These are phyloP conservation scores for Nibea albiflora DNA, from an alignment of 2,113 vertebrate species.

Conservation along the genomic window DNA sequence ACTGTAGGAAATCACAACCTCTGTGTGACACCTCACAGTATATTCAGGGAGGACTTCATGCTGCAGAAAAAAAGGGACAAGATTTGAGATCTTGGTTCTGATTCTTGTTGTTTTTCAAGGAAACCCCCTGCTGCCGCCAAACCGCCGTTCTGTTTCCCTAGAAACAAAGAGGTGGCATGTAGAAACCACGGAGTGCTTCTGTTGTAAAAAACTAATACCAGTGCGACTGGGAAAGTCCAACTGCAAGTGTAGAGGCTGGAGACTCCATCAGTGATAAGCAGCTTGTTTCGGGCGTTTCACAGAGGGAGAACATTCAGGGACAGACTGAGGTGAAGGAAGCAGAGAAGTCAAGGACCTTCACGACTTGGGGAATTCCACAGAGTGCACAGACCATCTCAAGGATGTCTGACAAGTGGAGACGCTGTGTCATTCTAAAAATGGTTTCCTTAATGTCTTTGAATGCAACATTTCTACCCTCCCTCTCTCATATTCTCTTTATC, in stretches of 20 bases:
- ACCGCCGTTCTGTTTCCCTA: conserved; percentile 58
- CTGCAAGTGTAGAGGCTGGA: not conserved
- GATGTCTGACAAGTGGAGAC: conserved; percentile 13
- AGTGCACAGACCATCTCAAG: not conserved
- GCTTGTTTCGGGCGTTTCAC: not conserved
- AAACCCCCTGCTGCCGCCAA: conserved; percentile 62
- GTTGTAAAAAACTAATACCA: conserved; percentile 33
- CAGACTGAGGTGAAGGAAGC: not conserved
- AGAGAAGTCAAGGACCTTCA: conserved; percentile 23
- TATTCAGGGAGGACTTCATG: conserved; percentile 43
- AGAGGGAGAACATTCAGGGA: conserved; percentile 1
- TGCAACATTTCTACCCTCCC: not conserved
- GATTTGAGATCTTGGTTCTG: conserved; percentile 36
- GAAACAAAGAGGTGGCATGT: conserved; percentile 62
- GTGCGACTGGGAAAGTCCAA: conserved; percentile 35
- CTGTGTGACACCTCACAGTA: conserved; percentile 45
- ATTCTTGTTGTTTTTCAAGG: conserved; percentile 48
- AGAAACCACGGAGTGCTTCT: conserved; percentile 35
- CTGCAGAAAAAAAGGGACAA: conserved; percentile 18
- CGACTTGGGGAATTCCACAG: conserved; percentile 18
- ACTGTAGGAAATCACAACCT: conserved; percentile 21
- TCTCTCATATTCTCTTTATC: not conserved
- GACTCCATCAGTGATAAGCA: conserved; percentile 25
- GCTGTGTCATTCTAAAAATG: conserved; percentile 44
- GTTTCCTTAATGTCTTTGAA: conserved; percentile 1